Base-by-base conservation (phyloP, 2,113 vertebrate genomes). In the Physeter macrocephalus region DNA sequence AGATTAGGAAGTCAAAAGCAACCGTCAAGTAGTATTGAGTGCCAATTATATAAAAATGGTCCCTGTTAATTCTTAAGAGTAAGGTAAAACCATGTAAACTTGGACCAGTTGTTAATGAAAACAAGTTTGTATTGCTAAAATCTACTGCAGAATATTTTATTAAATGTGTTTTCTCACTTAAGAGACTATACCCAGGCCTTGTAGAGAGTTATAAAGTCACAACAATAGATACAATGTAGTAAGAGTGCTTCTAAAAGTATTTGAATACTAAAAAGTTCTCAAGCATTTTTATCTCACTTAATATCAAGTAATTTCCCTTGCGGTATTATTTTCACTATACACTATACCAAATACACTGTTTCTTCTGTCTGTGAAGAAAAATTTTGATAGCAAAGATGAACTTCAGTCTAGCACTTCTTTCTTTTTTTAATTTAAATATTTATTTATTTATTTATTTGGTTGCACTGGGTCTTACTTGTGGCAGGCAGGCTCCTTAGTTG, bases 1-100 rank as follows among this genome's bases (percentile, higher is more conserved):
- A 66, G 18, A 66, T 96, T 78, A 77, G 43, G 15, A 95, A 89
- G 39, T 82, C 21, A 77, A 92, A 96, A 90, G 78, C 94, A 96
- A 78, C 29, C 74, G 27, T 80, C 81, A 83, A 80, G n/a, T 92
- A 87, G 41, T 83, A 89, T 34, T 43, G 29, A 93, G 15, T 95
- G 49, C 23, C 27, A 66, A 21, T 84, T 95, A 84, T 49, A 72
- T 93, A 84, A 94, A 96, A 97, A 88, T 77, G 25, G 52, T 89
- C 39, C 59, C 31, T 93, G 2, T 57, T 95, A 69, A 36, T 95
- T 64, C 39, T 49, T 91, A 66, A 82, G 59, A 64, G 5, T 83
- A 39, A 94, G 9, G 29, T 92, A 71, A 93, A n/a, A 72, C 34
- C 36, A 46, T 83, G 39, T 41, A 82, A 74, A 74, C 74, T 77